Percentiles rank a stretch among this genome's conserved stretches.
These are phyloP conservation scores for Amphipyra berbera DNA, from an alignment of 2,888 invertebrate genomes.

Conservation along the genomic window DNA sequence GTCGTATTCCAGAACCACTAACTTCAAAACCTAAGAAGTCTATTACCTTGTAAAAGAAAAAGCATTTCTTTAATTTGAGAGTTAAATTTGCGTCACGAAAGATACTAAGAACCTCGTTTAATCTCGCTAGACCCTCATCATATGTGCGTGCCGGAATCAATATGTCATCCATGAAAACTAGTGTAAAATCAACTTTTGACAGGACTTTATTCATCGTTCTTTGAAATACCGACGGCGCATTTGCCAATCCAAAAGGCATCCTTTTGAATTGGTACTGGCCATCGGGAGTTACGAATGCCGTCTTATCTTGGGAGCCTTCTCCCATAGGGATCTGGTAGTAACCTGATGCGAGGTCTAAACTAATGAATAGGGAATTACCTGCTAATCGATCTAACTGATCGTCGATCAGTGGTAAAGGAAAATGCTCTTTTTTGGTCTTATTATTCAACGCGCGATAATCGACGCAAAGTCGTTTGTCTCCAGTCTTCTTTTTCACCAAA, in stretches of 20 bases:
- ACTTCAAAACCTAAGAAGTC: slow-evolving; percentile 62
- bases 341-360: no score
- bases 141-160: slow-evolving; percentile 43
- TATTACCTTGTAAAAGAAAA: slow-evolving; percentile 51
- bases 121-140: slow-evolving; percentile 36
- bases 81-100: slow-evolving; percentile 41
- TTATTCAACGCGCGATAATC: slow-evolving; percentile 54
- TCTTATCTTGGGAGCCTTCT: no score
- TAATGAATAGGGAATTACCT: slow-evolving; percentile 41
- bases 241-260: no score
- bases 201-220: no score
- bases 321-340: no score
- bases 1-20: slow-evolving; percentile 45
- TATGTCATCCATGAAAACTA: slow-evolving; percentile 59
- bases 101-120: slow-evolving; percentile 38
- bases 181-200: slow-evolving; percentile 4
- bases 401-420: no score
- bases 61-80: slow-evolving; percentile 58
- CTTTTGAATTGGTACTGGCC: no score
- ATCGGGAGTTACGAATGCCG: no score
- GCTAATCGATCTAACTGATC: slow-evolving; percentile 52
- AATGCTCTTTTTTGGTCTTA: slow-evolving; percentile 40
- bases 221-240: no score
- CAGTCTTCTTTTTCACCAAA: slow-evolving; percentile 56
- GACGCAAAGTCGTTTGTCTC: slow-evolving; percentile 49